phyloP scores from a whole-genome alignment of 53 echinoderm and acorn worm genomes.

The Paelopatides confundens region DNA sequence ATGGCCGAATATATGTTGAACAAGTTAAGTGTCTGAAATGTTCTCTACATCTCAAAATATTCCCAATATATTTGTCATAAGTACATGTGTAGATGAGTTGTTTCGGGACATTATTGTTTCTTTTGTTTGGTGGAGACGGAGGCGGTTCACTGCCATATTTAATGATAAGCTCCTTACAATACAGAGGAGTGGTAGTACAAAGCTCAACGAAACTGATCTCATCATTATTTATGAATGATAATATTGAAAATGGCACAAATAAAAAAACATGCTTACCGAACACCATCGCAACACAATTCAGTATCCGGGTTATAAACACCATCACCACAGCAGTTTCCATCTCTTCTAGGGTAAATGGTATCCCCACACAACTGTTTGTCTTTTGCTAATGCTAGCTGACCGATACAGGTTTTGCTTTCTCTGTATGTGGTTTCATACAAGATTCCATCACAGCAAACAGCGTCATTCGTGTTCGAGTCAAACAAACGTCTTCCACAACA shows the following conservation, averaged over 20 bases:
- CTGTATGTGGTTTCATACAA: not conserved
- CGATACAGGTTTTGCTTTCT: not conserved
- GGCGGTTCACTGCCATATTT: no score
- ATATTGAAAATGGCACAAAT: no score
- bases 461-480: not conserved
- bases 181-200: no score
- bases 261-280: conserved; percentile 1
- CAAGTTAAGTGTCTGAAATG: no score
- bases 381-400: not conserved
- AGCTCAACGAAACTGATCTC: not conserved
- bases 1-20: no score
- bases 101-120: no score
- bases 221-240: no score
- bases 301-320: not conserved
- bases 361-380: conserved; percentile 21
- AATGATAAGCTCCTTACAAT: no score
- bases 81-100: no score
- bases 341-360: not conserved
- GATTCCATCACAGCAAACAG: not conserved
- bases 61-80: no score
- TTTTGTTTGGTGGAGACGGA: no score
- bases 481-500: not conserved
- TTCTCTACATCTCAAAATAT: no score
- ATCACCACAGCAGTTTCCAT: not conserved
- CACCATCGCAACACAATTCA: conserved; percentile 13